These are phyloP conservation scores for Boloria selene DNA, from an alignment of 2,888 invertebrate species.

Conservation along the genomic window DNA sequence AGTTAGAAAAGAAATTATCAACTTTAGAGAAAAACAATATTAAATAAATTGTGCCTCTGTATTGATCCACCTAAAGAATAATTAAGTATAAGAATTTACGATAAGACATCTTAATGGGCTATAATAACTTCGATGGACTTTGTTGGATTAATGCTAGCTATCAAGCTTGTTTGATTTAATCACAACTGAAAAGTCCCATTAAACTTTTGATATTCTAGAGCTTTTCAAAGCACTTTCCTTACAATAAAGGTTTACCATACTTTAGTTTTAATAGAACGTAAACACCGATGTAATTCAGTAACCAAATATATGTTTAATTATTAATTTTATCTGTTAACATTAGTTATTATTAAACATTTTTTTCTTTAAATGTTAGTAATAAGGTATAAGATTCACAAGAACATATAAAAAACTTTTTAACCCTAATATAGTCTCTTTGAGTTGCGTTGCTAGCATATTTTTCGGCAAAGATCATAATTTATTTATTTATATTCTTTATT, in stretches of 20 bases:
- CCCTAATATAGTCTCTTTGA: no score
- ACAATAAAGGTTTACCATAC: conserved; percentile 20
- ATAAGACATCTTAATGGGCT: conserved; percentile 40
- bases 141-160: conserved; percentile 58
- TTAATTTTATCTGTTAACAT: no score
- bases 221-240: conserved; percentile 37
- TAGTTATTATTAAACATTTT: no score
- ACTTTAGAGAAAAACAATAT: conserved; percentile 1
- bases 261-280: no score
- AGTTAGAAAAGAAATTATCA: background rate
- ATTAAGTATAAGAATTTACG: conserved; percentile 21
- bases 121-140: conserved; percentile 64
- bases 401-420: no score
- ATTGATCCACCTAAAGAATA: conserved; percentile 8
- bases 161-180: conserved; percentile 65
- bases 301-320: no score
- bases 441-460: no score
- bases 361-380: no score
- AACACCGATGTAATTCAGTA: no score
- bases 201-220: conserved; percentile 54
- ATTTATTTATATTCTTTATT: no score
- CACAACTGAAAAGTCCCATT: conserved; percentile 64
- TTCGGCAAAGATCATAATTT: no score
- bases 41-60: conserved; percentile 2
- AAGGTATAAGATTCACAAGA: no score